Conservation (phyloP, 2,797 vertebrate genomes). For the Australoheros facetus region DNA sequence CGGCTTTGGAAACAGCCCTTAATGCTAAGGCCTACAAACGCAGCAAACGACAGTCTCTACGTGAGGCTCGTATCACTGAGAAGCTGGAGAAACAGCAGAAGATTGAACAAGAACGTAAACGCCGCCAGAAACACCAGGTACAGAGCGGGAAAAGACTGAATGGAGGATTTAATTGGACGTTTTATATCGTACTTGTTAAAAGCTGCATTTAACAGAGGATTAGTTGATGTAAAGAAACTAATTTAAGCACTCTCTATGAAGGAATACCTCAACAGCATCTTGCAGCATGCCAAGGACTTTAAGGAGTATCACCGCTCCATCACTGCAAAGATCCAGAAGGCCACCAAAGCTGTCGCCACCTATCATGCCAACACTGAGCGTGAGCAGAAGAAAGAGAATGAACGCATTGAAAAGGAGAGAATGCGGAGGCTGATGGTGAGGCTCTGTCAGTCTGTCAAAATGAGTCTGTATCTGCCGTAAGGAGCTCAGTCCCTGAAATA, state of each 20-base stretch:
- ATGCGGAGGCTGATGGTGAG: constrained; percentile 96
- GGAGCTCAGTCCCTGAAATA: not conserved
- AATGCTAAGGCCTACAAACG: constrained; percentile 98
- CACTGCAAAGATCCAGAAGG: constrained; percentile 94
- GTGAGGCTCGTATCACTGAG: constrained; percentile 96
- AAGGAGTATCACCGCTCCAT: constrained; percentile 97
- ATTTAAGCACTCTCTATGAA: constrained; percentile 45
- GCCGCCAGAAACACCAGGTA: constrained; percentile 97
- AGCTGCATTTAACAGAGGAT: not conserved
- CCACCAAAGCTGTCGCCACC: constrained; percentile 94
- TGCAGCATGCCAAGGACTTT: constrained; percentile 98
- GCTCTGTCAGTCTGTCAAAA: not conserved
- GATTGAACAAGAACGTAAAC: constrained; percentile 96
- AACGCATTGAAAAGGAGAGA: constrained; percentile 95
- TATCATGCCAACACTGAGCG: constrained; percentile 98
- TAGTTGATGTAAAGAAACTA: not conserved
- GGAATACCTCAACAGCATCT: constrained; percentile 99
- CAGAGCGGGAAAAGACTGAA: fast-evolving
- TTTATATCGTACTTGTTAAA: not conserved
- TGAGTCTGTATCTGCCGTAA: not conserved
- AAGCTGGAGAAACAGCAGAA: constrained; percentile 99
- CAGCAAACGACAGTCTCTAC: constrained; percentile 94
- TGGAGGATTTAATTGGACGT: not conserved
- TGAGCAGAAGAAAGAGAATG: constrained; percentile 98
- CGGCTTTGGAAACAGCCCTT: constrained; percentile 93